Percentiles rank a stretch among this genome's conserved stretches.
Conservation (phyloP, 2,113 vertebrate species). For the Carettochelys insculpta region DNA sequence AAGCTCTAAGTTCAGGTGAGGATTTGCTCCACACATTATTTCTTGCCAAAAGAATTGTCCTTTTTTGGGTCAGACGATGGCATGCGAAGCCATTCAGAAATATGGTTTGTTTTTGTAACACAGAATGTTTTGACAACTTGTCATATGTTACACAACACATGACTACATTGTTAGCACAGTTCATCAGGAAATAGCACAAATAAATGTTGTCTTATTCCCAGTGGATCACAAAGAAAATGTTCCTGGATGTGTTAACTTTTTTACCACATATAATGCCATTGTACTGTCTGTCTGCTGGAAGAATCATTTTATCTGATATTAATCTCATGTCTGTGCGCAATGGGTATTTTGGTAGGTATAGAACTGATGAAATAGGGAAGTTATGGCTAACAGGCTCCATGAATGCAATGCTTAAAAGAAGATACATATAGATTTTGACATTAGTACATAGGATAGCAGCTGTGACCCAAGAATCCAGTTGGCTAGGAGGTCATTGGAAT, state of each 20-base stretch:
- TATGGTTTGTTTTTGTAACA: neutral
- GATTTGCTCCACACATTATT: neutral
- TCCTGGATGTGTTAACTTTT: neutral
- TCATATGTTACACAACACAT: neutral
- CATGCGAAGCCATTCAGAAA: neutral
- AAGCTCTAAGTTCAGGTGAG: neutral
- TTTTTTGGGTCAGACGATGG: neutral
- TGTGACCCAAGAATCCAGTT: too few species aligned
- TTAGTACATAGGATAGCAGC: too few species aligned
- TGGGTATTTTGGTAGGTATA: neutral
- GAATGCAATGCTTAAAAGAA: neutral
- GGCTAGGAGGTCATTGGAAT: too few species aligned
- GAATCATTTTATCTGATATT: neutral
- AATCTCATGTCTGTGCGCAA: neutral
- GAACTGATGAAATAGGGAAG: neutral
- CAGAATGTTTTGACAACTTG: neutral
- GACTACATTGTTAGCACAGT: neutral
- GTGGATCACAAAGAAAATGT: neutral
- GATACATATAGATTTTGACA: neutral
- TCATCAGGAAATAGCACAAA: neutral
- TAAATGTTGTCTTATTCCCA: neutral
- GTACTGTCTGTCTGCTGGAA: conserved; percentile 10
- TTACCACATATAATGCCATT: neutral
- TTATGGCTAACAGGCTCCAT: neutral
- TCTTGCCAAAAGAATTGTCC: neutral